phyloP scores from a whole-genome alignment of 2,888 invertebrate genomes.

The Tethea ocularis region DNA sequence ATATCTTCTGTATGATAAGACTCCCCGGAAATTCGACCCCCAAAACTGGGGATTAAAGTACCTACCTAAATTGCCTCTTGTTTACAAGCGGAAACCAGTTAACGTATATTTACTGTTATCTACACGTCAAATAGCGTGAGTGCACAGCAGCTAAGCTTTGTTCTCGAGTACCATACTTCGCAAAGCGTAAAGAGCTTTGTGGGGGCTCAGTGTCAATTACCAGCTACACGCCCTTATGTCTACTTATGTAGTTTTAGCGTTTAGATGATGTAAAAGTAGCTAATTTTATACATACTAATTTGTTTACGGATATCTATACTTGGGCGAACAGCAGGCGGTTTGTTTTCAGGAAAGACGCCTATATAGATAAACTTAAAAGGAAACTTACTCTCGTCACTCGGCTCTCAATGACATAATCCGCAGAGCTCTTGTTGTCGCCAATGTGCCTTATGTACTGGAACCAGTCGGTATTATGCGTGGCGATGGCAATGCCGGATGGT shows the following conservation, averaged over 20 bases:
- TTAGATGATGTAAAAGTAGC: no score
- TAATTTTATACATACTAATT: neutral
- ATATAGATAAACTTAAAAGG: no score
- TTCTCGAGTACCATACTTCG: neutral
- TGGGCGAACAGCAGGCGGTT: no score
- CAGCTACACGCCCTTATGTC: neutral
- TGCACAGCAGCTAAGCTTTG: neutral
- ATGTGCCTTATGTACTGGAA: no score
- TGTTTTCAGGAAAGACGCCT: no score
- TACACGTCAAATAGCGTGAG: neutral
- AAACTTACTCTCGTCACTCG: no score
- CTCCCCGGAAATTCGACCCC: neutral
- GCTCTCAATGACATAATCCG: no score
- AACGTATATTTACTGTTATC: neutral
- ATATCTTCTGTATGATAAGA: neutral
- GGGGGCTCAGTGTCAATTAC: neutral
- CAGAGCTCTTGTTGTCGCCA: no score
- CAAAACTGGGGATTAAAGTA: neutral
- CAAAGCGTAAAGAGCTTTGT: neutral
- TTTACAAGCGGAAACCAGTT: neutral
- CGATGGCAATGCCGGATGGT: no score
- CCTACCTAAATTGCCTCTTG: neutral
- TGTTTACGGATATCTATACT: no score
- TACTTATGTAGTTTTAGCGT: neutral
- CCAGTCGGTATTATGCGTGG: no score